Percentiles rank a stretch among this genome's conserved stretches.
Conservation (phyloP, 2,888 invertebrate genomes). For the Theretra japonica region DNA sequence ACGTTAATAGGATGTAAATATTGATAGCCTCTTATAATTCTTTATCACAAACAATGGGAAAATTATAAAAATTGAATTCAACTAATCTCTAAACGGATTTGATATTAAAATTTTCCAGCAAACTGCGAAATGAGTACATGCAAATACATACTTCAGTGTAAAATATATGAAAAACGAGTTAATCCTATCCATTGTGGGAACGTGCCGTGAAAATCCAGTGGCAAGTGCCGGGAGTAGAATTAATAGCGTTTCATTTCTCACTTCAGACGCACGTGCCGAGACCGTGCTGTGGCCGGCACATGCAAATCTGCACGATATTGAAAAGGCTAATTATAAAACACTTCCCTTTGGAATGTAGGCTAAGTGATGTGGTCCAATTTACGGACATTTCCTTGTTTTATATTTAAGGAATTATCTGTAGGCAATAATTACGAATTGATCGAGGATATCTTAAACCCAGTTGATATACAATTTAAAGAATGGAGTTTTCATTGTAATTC, state of each 20-base stretch:
- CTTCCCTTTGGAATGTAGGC: not conserved
- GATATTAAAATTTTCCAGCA: not conserved
- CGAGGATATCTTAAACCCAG: too few species aligned
- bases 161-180: conserved; percentile 37
- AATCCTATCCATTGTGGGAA: conserved; percentile 44
- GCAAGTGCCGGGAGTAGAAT: conserved; percentile 49
- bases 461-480: too few species aligned
- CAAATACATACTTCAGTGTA: conserved; percentile 14
- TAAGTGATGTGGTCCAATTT: not conserved
- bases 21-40: too few species aligned
- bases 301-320: conserved; percentile 9
- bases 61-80: not conserved
- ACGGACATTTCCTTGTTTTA: not conserved
- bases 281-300: not conserved
- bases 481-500: too few species aligned
- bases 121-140: conserved; percentile 23
- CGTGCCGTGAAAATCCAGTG: conserved; percentile 47
- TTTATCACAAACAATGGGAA: too few species aligned
- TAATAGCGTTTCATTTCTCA: conserved; percentile 63
- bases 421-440: too few species aligned
- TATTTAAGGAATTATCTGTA: too few species aligned
- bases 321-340: conserved; percentile 18
- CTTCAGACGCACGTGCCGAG: conserved; percentile 52
- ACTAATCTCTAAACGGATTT: not conserved
- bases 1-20: too few species aligned